Evolutionary conservation across 2,113 vertebrate genomes (phyloP), one percentile per base, ranked within the genome.

Genomic region (Burhinus oedicnemus): DNA sequence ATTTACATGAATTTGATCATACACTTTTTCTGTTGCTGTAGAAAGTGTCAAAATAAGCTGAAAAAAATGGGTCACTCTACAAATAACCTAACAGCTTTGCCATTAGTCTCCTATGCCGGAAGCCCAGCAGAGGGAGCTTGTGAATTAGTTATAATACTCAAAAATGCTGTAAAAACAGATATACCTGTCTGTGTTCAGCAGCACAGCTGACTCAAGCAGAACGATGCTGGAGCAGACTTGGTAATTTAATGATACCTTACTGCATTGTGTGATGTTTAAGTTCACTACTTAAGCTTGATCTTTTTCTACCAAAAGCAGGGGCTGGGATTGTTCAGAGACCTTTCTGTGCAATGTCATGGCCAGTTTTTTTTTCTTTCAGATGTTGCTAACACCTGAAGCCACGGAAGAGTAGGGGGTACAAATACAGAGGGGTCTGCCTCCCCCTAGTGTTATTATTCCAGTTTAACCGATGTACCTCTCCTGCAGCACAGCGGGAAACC

Each of bases 101-200:
- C 36, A 45, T 23, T 22, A 61, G 49, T 38, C 25, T 71, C 18
- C 40, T 26, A 32, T 21, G 68, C 57, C 42, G 36, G 60, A 60
- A 81, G 52, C 62, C 97, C 98, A 98, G 97, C 96, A 98, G 98
- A 98, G 97, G 98, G 98, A 98, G 97, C 96, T 77, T 96, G 60
- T 85, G 95, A 96, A 96, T 96, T 72, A 94, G 54, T 20, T 91
- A 84, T 76, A 84, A 20, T 40, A 52, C 71, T 26, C 7, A 64
- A 57, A 80, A 90, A 58, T 8, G 11, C 21, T 61, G 18, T 52
- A 21, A 25, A 78, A 47, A 52, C 21, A 20, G 1, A 26, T 13
- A 29, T 0, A 10, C 16, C 1, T 11, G 7, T 64, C 54, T 76
- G 11, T 70, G 58, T 57, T 65, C 78, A 80, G 61, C n/a, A 83